A percentile compares a stretch with the other conserved stretches of the same genome.
phyloP scores from a whole-genome alignment of 2,113 vertebrate genomes.

The Carassius gibelio region DNA sequence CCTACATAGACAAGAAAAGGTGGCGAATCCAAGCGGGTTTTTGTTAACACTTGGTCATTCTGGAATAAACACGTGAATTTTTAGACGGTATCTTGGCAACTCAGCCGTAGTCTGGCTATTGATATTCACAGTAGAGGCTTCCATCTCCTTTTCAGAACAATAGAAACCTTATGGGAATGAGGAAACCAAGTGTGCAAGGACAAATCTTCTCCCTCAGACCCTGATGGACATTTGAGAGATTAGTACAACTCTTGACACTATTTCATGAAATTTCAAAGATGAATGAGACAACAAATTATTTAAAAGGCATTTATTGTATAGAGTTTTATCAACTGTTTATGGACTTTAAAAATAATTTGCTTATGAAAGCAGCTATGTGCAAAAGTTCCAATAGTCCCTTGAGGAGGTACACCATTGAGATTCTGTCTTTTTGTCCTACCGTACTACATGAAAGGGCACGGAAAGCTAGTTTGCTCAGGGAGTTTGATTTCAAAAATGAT shows the following conservation, averaged over 20 bases:
- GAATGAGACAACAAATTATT: conserved; percentile 32
- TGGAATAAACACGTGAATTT: conserved; percentile 67
- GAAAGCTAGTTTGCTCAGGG: background rate
- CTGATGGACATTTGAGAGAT: conserved; percentile 24
- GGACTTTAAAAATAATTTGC: background rate
- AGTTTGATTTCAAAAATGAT: conserved; percentile 22
- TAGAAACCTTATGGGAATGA: conserved; percentile 57
- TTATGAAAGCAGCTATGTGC: conserved; percentile 32
- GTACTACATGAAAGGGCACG: background rate
- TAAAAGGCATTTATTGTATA: conserved; percentile 49
- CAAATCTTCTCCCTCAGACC: conserved; percentile 29
- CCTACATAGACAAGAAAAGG: conserved; percentile 48
- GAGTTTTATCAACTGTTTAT: conserved; percentile 31
- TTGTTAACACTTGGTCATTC: conserved; percentile 68
- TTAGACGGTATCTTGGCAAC: conserved; percentile 77
- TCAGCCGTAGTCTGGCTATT: conserved; percentile 69
- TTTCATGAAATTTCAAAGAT: background rate
- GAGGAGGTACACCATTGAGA: background rate
- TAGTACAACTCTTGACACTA: conserved; percentile 8
- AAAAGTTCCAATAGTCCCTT: conserved; percentile 13
- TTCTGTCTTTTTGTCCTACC: background rate
- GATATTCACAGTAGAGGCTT: conserved; percentile 70
- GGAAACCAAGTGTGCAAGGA: conserved; percentile 34
- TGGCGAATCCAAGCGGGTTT: conserved; percentile 54
- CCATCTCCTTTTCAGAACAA: conserved; percentile 58